These are phyloP conservation scores for Urosaurus nigricauda DNA, from an alignment of 2,797 vertebrate genomes.

Conservation along the genomic window DNA sequence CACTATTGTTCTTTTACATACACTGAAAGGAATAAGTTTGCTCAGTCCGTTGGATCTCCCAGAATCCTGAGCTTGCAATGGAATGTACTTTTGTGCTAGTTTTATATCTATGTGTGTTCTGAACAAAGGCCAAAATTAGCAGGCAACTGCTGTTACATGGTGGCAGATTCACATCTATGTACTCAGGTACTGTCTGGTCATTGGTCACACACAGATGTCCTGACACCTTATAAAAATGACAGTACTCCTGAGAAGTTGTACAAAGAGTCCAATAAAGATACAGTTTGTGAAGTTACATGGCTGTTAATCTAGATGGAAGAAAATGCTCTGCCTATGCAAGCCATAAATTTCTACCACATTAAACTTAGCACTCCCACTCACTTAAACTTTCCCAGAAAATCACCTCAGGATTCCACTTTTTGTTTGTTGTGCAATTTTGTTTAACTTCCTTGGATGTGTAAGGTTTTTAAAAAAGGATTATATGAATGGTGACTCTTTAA, in stretches of 20 bases:
- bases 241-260: conserved; percentile 30
- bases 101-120: conserved; percentile 38
- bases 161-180: background rate
- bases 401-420: conserved; percentile 43
- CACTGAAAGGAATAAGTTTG: background rate
- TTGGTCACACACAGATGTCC: conserved; percentile 39
- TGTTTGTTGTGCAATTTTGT: conserved; percentile 37
- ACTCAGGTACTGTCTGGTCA: conserved; percentile 3
- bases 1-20: background rate
- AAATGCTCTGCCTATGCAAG: background rate
- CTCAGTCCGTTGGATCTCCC: background rate
- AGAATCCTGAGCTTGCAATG: background rate
- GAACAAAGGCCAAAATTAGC: conserved; percentile 29
- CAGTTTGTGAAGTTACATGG: background rate
- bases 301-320: conserved; percentile 26
- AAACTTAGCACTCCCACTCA: conserved; percentile 30
- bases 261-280: conserved; percentile 29
- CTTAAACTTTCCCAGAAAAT: conserved; percentile 21
- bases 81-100: background rate
- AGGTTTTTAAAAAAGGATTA: conserved; percentile 45
- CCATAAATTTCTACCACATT: conserved; percentile 50
- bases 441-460: conserved; percentile 46
- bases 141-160: conserved; percentile 42
- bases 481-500: conserved; percentile 60
- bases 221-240: conserved; percentile 59